Evolutionary conservation across 2,797 vertebrate species (phyloP).

Genomic region (Sebastolobus alascanus): DNA sequence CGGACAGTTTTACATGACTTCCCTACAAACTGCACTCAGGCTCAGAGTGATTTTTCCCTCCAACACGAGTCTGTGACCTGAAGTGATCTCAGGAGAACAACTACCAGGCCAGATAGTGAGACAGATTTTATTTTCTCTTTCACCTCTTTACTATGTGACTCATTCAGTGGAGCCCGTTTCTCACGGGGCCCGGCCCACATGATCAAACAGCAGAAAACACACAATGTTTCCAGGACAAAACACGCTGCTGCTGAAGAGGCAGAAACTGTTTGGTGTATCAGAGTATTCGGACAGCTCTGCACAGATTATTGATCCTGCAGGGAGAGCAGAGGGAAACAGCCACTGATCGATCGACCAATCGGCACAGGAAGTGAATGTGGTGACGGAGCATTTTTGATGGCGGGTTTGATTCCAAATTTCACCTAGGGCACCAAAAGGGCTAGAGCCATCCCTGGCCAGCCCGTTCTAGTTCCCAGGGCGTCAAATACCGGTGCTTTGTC

Average conservation of each 20-base stretch:
- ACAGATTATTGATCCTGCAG: conserved; percentile 7
- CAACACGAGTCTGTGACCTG: conserved; percentile 31
- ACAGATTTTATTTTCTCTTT: neutral
- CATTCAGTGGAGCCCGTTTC: neutral
- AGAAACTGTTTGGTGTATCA: neutral
- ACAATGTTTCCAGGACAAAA: neutral
- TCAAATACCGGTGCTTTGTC: no score
- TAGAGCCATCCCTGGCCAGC: rapidly evolving
- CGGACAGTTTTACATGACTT: conserved; percentile 42
- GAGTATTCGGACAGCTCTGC: neutral
- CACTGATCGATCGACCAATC: neutral
- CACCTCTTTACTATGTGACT: neutral
- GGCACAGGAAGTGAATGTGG: conserved; percentile 8
- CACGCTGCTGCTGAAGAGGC: neutral
- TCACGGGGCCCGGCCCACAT: neutral
- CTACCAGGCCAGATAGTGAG: neutral
- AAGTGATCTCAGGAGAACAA: conserved; percentile 20
- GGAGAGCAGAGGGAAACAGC: neutral
- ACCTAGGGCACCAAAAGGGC: no score
- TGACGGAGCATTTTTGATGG: neutral
- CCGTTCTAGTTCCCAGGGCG: no score
- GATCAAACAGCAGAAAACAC: conserved; percentile 13
- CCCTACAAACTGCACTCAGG: conserved; percentile 36
- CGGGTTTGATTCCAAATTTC: neutral
- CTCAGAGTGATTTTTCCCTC: conserved; percentile 22